Evolutionary conservation across 2,888 invertebrate genomes (phyloP).

Genomic region (Oscheius sp.): DNA sequence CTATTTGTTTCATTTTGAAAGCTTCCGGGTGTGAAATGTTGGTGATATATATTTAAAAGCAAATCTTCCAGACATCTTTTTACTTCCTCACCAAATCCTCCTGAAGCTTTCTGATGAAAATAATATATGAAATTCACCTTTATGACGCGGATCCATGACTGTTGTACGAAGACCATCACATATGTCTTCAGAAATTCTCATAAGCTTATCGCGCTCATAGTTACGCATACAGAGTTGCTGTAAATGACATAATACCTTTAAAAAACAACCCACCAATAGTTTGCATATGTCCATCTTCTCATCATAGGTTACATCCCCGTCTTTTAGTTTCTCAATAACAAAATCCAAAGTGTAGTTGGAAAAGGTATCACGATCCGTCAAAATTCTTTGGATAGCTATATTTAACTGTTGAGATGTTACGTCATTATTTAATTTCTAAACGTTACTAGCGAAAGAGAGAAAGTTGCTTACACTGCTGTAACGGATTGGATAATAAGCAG

Average conservation of each 20-base stretch:
- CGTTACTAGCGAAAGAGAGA: too few relatives aligned
- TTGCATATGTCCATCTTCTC: neutral
- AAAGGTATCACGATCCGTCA: neutral
- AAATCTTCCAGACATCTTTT: too few relatives aligned
- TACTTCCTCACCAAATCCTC: too few relatives aligned
- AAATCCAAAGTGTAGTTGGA: neutral
- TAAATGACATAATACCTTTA: too few relatives aligned
- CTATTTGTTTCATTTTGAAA: too few relatives aligned
- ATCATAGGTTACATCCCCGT: neutral
- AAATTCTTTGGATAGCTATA: neutral
- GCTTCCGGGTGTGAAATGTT: too few relatives aligned
- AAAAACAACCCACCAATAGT: neutral
- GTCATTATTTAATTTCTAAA: neutral
- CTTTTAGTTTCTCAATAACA: conserved; percentile 9
- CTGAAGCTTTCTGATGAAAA: too few relatives aligned
- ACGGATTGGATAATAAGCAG: conserved; percentile 4
- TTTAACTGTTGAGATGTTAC: neutral
- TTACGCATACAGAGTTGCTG: too few relatives aligned
- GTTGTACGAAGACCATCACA: conserved; percentile 1
- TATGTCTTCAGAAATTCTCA: too few relatives aligned
- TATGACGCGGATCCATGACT: conserved; percentile 9
- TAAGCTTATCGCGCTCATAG: too few relatives aligned
- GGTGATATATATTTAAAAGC: too few relatives aligned
- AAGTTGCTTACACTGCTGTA: conserved; percentile 2
- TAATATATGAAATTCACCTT: too few relatives aligned